Evolutionary conservation across 2,797 vertebrate genomes (phyloP).

Genomic region (Silurus aristotelis): DNA sequence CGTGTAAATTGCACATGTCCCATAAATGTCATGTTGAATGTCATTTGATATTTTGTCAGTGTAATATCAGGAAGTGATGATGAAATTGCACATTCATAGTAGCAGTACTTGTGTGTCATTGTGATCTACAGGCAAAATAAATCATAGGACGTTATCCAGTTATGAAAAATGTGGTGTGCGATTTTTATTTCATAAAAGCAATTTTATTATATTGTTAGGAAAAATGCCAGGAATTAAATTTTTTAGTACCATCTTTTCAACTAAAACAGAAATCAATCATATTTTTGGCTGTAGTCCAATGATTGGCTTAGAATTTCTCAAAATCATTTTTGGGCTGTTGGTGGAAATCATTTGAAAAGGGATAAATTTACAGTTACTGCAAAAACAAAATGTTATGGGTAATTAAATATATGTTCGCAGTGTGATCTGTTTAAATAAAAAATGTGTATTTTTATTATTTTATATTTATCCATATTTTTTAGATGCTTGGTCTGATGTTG

Average conservation of each 20-base stretch:
- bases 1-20: neutral
- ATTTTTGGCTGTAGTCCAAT: neutral
- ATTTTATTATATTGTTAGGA: neutral
- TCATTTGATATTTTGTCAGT: neutral
- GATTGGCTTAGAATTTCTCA: neutral
- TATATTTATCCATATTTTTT: too few relatives aligned
- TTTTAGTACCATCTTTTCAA: neutral
- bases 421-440: neutral
- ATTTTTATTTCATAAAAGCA: neutral
- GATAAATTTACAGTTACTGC: neutral
- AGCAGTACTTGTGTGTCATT: neutral
- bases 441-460: neutral
- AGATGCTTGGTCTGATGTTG: neutral
- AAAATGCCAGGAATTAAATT: neutral
- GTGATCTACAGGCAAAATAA: neutral
- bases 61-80: neutral
- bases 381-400: neutral
- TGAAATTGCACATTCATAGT: neutral
- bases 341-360: neutral
- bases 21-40: neutral
- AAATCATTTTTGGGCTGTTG: neutral
- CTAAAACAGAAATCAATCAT: neutral
- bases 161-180: neutral
- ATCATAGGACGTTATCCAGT: neutral
- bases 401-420: neutral